Evolutionary conservation across 2,888 invertebrate species (phyloP), one percentile per base, ranked within the genome.

Genomic region (Danaus chrysippus): DNA sequence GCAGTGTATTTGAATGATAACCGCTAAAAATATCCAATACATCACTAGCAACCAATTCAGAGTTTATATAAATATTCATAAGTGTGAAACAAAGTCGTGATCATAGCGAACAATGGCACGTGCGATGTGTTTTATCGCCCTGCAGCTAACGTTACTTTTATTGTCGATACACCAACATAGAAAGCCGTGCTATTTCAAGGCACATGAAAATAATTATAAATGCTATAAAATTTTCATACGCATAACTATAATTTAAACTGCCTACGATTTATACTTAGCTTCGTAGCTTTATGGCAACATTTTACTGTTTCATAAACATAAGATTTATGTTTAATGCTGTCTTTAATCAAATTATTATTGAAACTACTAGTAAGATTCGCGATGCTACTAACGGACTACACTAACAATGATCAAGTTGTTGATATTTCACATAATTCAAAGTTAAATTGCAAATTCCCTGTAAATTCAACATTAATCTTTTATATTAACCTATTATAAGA

Each of bases 161-260:
- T 75, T 78, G 75, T 65, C 73, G 71, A 69, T 68, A 76, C 75
- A 74, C 76, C 77, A 76, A 73, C 76, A 69, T 75, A 62, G 52
- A n/a, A 44, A 52, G 43, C 46, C 34, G 46, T 54, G 13, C 54
- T 61, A 61, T 63, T 63, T 65, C 54, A 49, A 59, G 61, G 17
- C 15, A 61, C 54, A 54, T 59, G 46, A 54, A 52, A 34, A 54
- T 56, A 60, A 62, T 60, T 59, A 59, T 57, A n/a, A 49, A 49
- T n/a, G 49, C 49, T 49, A 49, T 49, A 17, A 49, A 49, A 49
- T 10, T 17, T 49, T 49, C 49, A 49, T 49, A 49, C 49, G 46
- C 46, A 46, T 46, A 9, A n/a, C 15, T 17, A 8, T 17, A 49
- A 49, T 49, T 49, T 49, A 11, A 49, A 8, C 46, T 46, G 9